phyloP scores from a whole-genome alignment of 2,113 vertebrate genomes.

The Oryctolagus cuniculus region DNA sequence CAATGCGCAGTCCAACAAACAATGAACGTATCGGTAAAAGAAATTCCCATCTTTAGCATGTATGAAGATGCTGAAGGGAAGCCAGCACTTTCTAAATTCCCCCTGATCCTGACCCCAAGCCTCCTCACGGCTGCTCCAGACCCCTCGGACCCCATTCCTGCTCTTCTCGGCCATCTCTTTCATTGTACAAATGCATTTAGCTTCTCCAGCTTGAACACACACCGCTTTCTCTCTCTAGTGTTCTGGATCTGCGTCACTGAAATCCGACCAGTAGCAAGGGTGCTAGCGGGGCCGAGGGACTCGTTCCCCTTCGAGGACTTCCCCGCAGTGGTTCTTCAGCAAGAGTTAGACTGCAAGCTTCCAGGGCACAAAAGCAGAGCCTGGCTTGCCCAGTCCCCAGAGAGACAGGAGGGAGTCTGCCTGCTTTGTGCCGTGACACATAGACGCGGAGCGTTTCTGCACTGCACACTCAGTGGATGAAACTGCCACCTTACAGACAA shows the following conservation, averaged over 20 bases:
- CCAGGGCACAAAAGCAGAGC: background rate
- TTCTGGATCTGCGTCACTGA: background rate
- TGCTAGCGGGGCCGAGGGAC: background rate
- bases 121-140: background rate
- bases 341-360: background rate
- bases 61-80: background rate
- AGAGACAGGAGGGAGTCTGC: background rate
- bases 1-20: background rate
- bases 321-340: background rate
- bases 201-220: constrained; percentile 15
- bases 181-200: background rate
- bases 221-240: background rate
- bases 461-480: background rate
- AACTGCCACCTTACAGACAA: background rate
- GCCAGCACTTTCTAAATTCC: background rate
- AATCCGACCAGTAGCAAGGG: background rate
- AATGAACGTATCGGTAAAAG: background rate
- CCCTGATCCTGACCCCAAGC: background rate
- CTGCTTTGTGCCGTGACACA: background rate
- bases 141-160: background rate
- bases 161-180: background rate
- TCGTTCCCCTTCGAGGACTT: background rate
- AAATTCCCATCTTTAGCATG: background rate
- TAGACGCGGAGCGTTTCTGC: background rate
- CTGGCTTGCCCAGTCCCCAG: background rate